Evolutionary conservation across 53 echinoderm and acorn worm genomes (phyloP).

Genomic region (Crossaster papposus): DNA sequence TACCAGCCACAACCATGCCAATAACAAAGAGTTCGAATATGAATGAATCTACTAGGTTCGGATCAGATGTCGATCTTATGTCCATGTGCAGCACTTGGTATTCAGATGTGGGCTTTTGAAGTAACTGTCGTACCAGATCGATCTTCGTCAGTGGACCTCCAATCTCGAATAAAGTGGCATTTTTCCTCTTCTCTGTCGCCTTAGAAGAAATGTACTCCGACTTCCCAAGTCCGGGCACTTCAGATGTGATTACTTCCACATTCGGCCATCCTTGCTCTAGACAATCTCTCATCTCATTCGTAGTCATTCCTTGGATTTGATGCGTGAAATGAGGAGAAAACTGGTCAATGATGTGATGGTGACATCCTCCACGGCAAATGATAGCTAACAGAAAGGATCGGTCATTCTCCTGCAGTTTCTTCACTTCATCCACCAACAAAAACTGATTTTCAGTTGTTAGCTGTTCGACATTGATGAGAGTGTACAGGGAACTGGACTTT

Average conservation of each 20-base stretch:
- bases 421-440: slow-evolving; percentile 56
- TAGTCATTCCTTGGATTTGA: slow-evolving; percentile 45
- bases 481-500: slow-evolving; percentile 1
- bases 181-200: slow-evolving; percentile 30
- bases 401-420: slow-evolving; percentile 47
- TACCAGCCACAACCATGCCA: slow-evolving; percentile 55
- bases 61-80: slow-evolving; percentile 35
- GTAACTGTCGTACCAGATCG: slow-evolving; percentile 37
- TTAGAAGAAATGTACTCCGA: slow-evolving; percentile 41
- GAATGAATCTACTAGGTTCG: slow-evolving; percentile 43
- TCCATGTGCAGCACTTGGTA: slow-evolving; percentile 53
- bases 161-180: background rate
- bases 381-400: slow-evolving; percentile 43
- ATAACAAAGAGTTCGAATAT: slow-evolving; percentile 57
- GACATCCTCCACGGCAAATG: slow-evolving; percentile 57
- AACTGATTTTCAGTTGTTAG: slow-evolving; percentile 55
- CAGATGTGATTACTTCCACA: slow-evolving; percentile 61
- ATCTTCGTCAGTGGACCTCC: slow-evolving; percentile 60
- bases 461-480: slow-evolving; percentile 56
- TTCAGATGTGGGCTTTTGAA: background rate
- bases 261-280: slow-evolving; percentile 57
- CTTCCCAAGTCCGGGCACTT: slow-evolving; percentile 61
- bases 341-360: slow-evolving; percentile 69
- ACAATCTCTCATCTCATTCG: slow-evolving; percentile 57
- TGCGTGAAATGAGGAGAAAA: slow-evolving; percentile 64